These are phyloP conservation scores for Clarias magur DNA, from an alignment of 2,113 vertebrate species.

Conservation along the genomic window DNA sequence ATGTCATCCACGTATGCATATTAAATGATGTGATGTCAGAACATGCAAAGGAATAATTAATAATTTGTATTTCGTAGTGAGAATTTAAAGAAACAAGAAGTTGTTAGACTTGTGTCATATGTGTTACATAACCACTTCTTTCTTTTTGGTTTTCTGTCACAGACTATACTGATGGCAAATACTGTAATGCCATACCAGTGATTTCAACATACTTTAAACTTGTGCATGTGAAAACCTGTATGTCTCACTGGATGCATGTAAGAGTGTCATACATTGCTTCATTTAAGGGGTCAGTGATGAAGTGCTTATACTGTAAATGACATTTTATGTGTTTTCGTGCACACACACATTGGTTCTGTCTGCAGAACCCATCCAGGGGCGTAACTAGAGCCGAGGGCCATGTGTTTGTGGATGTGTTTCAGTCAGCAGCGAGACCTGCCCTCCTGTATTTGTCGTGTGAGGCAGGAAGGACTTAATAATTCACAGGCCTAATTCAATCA, in stretches of 20 bases:
- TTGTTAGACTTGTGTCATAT: conserved; percentile 39
- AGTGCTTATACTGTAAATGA: not conserved
- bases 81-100: conserved; percentile 25
- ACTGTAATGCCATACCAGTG: not conserved
- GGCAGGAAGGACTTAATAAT: conserved; percentile 50
- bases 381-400: conserved; percentile 43
- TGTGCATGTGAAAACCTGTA: not conserved
- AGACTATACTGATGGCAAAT: not conserved
- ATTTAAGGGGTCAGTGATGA: not conserved
- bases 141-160: conserved; percentile 23
- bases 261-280: not conserved
- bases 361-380: conserved; percentile 15
- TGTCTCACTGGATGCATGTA: not conserved
- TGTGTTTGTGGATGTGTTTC: conserved; percentile 50
- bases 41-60: not conserved
- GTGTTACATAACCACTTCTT: conserved; percentile 42
- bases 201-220: conserved; percentile 25
- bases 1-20: not conserved
- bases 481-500: conserved; percentile 46
- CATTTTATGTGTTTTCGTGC: conserved; percentile 2
- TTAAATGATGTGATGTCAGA: not conserved
- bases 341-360: not conserved
- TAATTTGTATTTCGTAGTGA: not conserved
- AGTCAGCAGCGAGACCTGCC: conserved; percentile 32
- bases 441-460: conserved; percentile 47